Percentiles rank a stretch among this genome's conserved stretches.
Evolutionary conservation across 1,140 invertebrate species (phyloP).

Genomic region (Drosophila arawakana): DNA sequence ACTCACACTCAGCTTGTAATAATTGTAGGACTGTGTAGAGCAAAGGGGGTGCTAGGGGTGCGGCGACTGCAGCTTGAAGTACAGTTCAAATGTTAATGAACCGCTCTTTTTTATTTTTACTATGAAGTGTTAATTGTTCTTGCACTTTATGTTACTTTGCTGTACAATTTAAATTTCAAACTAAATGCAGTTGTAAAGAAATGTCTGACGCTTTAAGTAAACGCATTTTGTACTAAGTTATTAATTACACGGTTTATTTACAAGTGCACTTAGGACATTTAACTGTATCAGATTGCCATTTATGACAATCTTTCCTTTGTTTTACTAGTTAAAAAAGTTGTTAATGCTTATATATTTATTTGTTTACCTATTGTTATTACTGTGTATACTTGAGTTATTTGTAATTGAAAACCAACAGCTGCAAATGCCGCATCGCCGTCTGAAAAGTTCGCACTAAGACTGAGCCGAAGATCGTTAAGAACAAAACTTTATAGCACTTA

Average conservation of each 20-base stretch:
- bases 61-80: constrained; percentile 5
- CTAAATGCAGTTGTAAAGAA: not conserved
- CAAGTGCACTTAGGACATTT: not conserved
- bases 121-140: constrained; percentile 30
- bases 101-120: not conserved
- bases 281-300: not conserved
- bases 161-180: not conserved
- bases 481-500: constrained; percentile 60
- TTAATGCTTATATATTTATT: not conserved
- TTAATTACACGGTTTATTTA: not conserved
- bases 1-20: constrained; percentile 2
- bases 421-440: constrained; percentile 37
- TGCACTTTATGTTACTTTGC: constrained; percentile 23
- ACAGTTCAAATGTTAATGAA: constrained; percentile 53
- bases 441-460: constrained; percentile 57
- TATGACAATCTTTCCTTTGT: not conserved
- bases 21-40: not conserved
- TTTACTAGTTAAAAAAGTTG: not conserved
- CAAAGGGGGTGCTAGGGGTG: no score
- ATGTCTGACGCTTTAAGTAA: not conserved
- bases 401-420: constrained; percentile 30
- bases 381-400: not conserved
- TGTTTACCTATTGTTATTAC: constrained; percentile 19
- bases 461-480: constrained; percentile 68
- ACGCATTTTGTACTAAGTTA: not conserved